Evolutionary conservation across 2,888 invertebrate species (phyloP).

Genomic region (Chloroclysta siterata): DNA sequence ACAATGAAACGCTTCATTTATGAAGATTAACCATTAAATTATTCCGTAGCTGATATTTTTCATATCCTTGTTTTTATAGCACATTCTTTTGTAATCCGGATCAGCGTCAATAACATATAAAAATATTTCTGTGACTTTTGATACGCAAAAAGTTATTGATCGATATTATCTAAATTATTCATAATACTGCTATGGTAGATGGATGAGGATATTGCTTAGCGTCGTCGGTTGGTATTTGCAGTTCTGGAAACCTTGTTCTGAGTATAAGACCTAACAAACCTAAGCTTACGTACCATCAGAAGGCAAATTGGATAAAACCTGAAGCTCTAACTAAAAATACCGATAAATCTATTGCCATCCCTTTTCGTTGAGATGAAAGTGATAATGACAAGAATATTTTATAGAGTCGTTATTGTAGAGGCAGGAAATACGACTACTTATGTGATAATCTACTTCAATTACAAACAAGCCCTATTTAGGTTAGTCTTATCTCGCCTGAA

Average conservation of each 20-base stretch:
- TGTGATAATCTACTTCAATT: neutral
- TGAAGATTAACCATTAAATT: conserved; percentile 16
- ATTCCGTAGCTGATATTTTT: conserved; percentile 25
- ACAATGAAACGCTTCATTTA: conserved; percentile 39
- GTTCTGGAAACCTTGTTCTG: conserved; percentile 5
- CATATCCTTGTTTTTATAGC: conserved; percentile 30
- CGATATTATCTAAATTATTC: neutral
- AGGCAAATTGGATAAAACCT: no score
- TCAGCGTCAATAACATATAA: conserved; percentile 17
- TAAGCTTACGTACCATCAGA: no score
- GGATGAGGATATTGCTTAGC: conserved; percentile 1
- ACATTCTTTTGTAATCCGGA: conserved; percentile 28
- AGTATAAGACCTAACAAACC: neutral
- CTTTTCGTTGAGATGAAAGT: neutral
- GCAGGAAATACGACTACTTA: neutral
- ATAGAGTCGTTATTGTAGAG: neutral
- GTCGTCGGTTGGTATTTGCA: neutral
- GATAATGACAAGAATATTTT: neutral
- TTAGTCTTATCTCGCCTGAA: conserved; percentile 11
- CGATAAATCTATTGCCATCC: neutral
- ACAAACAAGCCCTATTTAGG: conserved; percentile 6
- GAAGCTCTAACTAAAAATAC: neutral
- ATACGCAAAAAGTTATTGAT: conserved; percentile 14
- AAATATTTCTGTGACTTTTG: conserved; percentile 27
- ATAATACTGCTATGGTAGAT: neutral